Conservation (phyloP, 1,140 invertebrate genomes). For the Drosophila ohnishii region DNA sequence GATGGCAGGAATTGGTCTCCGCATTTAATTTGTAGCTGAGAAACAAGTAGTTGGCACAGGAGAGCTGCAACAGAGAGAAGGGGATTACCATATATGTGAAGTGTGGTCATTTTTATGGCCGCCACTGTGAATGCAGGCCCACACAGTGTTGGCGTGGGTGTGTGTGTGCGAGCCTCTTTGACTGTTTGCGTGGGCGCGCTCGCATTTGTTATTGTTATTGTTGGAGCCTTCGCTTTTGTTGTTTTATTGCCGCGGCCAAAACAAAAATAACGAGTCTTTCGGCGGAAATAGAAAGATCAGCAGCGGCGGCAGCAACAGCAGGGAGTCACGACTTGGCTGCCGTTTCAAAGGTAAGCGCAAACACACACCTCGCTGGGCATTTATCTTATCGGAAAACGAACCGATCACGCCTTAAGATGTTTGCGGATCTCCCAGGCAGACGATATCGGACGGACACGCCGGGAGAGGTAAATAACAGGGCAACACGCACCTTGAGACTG, state of each 20-base stretch:
- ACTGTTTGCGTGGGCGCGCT: conserved; percentile 63
- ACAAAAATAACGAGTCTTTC: conserved; percentile 59
- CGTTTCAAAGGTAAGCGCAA: conserved; percentile 48
- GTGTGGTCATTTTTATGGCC: conserved; percentile 4
- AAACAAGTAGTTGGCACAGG: conserved; percentile 93
- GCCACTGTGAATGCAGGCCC: conserved; percentile 37
- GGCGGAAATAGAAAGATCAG: conserved; percentile 52
- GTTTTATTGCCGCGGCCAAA: conserved; percentile 58
- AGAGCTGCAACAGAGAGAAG: conserved; percentile 86
- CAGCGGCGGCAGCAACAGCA: conserved; percentile 35
- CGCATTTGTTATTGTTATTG: conserved; percentile 59
- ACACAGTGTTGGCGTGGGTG: conserved; percentile 26
- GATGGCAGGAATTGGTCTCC: conserved; percentile 89
- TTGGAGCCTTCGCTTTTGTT: conserved; percentile 44
- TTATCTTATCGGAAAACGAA: conserved; percentile 68
- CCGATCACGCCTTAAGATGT: conserved; percentile 64
- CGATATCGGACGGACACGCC: conserved; percentile 11
- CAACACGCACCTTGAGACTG: conserved; percentile 88
- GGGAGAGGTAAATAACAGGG: background rate
- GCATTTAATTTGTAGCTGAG: conserved; percentile 91
- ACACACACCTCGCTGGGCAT: conserved; percentile 36
- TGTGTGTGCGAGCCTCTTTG: conserved; percentile 39
- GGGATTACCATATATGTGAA: background rate
- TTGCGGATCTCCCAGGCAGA: conserved; percentile 38
- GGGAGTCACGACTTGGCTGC: conserved; percentile 44